Conservation (phyloP, 2,113 vertebrate genomes). For the Eupsittula cactorum region DNA sequence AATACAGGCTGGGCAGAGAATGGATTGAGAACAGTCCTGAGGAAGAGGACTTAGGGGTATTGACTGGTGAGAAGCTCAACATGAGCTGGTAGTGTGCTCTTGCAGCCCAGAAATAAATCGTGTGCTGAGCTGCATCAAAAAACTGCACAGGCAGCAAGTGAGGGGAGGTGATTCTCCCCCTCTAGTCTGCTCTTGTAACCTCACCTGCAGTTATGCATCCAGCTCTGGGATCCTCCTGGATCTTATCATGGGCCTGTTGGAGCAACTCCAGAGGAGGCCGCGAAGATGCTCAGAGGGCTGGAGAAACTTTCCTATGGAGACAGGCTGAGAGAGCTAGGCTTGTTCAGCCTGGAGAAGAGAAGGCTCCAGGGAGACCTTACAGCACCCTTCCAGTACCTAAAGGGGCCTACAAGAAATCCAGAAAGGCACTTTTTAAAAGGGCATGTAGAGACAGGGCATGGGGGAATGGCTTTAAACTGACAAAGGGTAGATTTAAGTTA, state of each 20-base stretch:
- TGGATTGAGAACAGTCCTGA: neutral
- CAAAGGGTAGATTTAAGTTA: neutral
- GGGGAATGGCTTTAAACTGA: neutral
- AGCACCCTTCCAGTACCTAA: neutral
- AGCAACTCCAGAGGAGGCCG: neutral
- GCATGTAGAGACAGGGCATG: neutral
- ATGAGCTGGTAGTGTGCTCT: neutral
- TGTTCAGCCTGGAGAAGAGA: neutral
- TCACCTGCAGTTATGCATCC: neutral
- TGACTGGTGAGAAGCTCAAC: neutral
- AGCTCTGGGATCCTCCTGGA: neutral
- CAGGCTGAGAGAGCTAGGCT: neutral
- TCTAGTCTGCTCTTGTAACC: neutral
- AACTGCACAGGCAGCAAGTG: neutral
- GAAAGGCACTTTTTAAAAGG: neutral
- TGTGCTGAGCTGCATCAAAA: neutral
- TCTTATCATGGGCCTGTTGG: neutral
- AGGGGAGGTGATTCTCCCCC: neutral
- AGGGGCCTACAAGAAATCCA: neutral
- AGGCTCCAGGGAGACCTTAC: neutral
- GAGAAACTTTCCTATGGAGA: neutral
- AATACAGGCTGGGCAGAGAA: neutral
- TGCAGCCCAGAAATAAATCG: neutral
- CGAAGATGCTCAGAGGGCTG: neutral
- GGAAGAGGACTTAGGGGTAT: neutral